Percentiles rank a stretch among this genome's conserved stretches.
Conservation (phyloP, 2,797 vertebrate genomes). For the Hypotaenidia philippensis region DNA sequence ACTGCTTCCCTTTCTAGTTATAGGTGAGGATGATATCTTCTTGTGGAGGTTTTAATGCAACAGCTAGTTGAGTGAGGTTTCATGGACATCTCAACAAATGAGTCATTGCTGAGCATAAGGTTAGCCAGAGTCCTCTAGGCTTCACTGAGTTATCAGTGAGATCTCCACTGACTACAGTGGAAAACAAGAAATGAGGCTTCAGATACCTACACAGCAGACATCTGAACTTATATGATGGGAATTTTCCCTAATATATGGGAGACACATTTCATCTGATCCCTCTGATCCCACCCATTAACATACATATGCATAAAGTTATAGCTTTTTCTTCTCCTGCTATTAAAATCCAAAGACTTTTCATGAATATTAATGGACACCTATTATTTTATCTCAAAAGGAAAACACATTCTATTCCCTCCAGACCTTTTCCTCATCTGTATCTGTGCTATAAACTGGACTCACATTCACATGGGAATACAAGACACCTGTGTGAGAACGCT, state of each 20-base stretch:
- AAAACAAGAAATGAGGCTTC: neutral
- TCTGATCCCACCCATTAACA: neutral
- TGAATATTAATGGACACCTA: neutral
- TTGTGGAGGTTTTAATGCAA: neutral
- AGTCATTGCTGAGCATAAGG: neutral
- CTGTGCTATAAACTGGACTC: neutral
- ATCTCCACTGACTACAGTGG: neutral
- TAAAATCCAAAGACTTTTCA: neutral
- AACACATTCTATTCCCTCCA: neutral
- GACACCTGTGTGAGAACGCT: neutral
- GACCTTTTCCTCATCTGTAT: neutral
- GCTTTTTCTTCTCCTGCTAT: neutral
- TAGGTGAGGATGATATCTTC: neutral
- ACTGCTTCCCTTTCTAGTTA: too few species aligned
- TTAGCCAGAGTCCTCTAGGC: neutral
- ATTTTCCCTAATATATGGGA: neutral
- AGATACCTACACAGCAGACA: neutral
- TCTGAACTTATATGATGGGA: neutral
- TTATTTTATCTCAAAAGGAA: neutral
- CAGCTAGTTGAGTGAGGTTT: neutral
- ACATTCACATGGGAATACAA: neutral
- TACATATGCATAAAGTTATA: neutral
- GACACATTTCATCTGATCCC: neutral
- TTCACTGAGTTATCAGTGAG: neutral
- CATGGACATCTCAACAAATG: neutral